Evolutionary conservation across 2,113 vertebrate genomes (phyloP).

Genomic region (Perca schrenkii): DNA sequence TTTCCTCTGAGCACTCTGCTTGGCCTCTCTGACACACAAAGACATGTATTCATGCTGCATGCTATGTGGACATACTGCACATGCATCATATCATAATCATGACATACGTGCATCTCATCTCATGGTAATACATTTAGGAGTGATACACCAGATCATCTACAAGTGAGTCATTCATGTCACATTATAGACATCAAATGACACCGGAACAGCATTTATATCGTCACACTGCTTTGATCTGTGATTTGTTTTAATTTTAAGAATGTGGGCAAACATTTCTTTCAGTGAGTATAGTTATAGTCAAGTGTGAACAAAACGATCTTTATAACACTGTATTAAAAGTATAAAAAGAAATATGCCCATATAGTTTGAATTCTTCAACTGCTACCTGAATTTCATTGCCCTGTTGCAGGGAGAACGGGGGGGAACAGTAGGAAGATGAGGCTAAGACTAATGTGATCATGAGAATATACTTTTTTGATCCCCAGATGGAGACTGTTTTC

Average conservation of each 20-base stretch:
- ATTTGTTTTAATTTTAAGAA: not conserved
- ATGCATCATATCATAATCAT: conserved; percentile 20
- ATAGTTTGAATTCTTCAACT: not conserved
- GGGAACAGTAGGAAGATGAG: not conserved
- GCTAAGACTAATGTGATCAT: not conserved
- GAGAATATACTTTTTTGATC: not conserved
- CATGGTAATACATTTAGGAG: conserved; percentile 7
- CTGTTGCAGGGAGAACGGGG: not conserved
- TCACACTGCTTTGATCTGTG: not conserved
- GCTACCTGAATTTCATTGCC: not conserved
- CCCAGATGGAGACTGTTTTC: not conserved
- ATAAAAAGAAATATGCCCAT: not conserved
- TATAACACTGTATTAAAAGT: not conserved
- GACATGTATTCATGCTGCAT: conserved; percentile 27
- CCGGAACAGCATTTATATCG: not conserved
- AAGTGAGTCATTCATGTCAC: conserved; percentile 31
- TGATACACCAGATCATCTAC: not conserved
- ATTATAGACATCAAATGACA: conserved; percentile 12
- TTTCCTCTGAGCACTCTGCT: conserved; percentile 70
- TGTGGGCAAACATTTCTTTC: not conserved
- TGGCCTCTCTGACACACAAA: conserved; percentile 75
- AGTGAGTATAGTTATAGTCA: not conserved
- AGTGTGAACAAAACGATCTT: not conserved
- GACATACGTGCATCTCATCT: conserved; percentile 6
- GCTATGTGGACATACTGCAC: conserved; percentile 21